phyloP scores from a whole-genome alignment of 2,888 invertebrate genomes.

The Muschampia plurimacula region DNA sequence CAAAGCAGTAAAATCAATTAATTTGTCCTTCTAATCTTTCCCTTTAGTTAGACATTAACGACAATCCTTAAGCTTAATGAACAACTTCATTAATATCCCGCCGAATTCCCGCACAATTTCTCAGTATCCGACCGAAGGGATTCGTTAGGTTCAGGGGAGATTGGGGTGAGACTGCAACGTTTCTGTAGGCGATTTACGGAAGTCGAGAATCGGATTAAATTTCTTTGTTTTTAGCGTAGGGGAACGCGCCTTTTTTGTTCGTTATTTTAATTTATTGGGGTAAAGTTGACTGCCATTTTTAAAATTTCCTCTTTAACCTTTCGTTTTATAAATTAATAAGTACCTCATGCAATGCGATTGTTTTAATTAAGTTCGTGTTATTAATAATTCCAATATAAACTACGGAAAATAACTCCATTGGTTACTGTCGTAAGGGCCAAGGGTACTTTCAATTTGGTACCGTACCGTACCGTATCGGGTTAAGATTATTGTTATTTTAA shows the following conservation, averaged over 20 bases:
- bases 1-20: slow-evolving; percentile 19
- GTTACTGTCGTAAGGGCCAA: too few species aligned
- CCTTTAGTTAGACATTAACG: slow-evolving; percentile 59
- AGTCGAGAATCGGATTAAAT: slow-evolving; percentile 60
- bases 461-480: too few species aligned
- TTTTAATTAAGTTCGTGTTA: neutral
- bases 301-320: neutral
- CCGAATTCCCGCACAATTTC: slow-evolving; percentile 51
- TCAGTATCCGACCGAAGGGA: slow-evolving; percentile 10
- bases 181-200: slow-evolving; percentile 62
- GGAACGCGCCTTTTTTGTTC: slow-evolving; percentile 51
- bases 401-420: too few species aligned
- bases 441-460: too few species aligned
- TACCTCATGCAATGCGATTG: neutral
- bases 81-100: slow-evolving; percentile 77
- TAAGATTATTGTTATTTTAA: too few species aligned
- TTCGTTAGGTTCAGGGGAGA: slow-evolving; percentile 19
- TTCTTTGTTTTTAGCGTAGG: slow-evolving; percentile 58
- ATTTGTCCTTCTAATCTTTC: slow-evolving; percentile 33
- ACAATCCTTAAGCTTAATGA: slow-evolving; percentile 78
- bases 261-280: slow-evolving; percentile 59
- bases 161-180: slow-evolving; percentile 1
- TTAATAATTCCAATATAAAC: neutral
- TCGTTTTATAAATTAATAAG: neutral
- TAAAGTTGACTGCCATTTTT: slow-evolving; percentile 50